Evolutionary conservation across 2,113 vertebrate species (phyloP).

Genomic region (Tapirus terrestris): DNA sequence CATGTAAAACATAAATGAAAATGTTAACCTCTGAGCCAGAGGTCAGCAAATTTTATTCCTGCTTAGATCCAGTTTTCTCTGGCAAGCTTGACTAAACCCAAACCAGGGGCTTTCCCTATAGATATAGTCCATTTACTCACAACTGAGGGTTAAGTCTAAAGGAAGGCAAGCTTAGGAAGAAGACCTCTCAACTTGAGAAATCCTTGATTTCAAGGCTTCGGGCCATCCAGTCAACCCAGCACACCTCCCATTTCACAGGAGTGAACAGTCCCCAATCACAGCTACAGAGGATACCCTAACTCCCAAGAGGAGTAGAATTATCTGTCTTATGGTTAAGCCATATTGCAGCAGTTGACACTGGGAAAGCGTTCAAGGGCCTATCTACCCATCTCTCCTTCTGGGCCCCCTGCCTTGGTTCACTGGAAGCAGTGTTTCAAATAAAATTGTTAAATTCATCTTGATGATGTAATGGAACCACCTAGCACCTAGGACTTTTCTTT

Average conservation of each 20-base stretch:
- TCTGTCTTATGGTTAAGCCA: not conserved
- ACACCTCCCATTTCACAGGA: not conserved
- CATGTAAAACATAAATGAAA: conserved; percentile 73
- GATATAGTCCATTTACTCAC: not conserved
- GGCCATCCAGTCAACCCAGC: not conserved
- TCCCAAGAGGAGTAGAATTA: not conserved
- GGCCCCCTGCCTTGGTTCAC: not conserved
- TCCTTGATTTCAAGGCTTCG: too few species aligned
- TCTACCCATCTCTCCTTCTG: not conserved
- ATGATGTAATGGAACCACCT: not conserved
- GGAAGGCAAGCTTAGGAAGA: not conserved
- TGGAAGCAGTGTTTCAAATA: not conserved
- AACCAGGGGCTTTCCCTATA: conserved; percentile 56
- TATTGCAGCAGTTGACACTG: not conserved
- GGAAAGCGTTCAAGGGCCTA: not conserved
- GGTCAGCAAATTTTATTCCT: conserved; percentile 72
- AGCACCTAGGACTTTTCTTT: conserved; percentile 1
- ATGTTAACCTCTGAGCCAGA: conserved; percentile 60
- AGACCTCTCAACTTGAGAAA: not conserved
- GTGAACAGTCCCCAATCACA: not conserved
- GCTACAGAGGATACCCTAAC: not conserved
- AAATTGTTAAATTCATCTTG: not conserved
- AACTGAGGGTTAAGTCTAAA: not conserved
- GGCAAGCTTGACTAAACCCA: conserved; percentile 40
- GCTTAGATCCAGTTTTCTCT: conserved; percentile 58